These are phyloP conservation scores for Erebia aethiops DNA, from an alignment of 2,888 invertebrate genomes.

Conservation along the genomic window DNA sequence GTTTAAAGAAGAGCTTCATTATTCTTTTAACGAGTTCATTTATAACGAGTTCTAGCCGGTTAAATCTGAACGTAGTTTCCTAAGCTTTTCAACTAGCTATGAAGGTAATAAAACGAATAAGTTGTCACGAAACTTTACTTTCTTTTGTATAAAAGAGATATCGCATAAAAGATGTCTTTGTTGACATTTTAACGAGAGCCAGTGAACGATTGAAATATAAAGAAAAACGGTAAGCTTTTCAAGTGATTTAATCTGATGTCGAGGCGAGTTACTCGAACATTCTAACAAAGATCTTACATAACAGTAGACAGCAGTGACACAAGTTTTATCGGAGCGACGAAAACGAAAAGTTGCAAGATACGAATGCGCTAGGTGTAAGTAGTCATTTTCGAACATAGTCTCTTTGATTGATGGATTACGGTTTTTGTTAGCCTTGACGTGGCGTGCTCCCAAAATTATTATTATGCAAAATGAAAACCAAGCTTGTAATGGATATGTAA, in stretches of 20 bases:
- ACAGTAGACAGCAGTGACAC: slow-evolving; percentile 4
- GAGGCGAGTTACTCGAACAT: slow-evolving; percentile 12
- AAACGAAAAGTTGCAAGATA: slow-evolving; percentile 25
- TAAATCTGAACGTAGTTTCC: neutral
- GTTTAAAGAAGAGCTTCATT: too few relatives aligned
- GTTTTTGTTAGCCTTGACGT: neutral
- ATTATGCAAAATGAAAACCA: too few relatives aligned
- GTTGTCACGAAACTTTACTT: slow-evolving; percentile 3
- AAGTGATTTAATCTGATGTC: slow-evolving; percentile 22
- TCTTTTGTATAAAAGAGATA: neutral
- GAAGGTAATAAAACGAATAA: neutral
- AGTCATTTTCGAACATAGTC: neutral
- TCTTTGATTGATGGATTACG: neutral
- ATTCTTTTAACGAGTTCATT: too few relatives aligned
- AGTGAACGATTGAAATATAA: slow-evolving; percentile 12
- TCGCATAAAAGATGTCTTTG: slow-evolving; percentile 10
- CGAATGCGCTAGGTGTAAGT: slow-evolving; percentile 23
- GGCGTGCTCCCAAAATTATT: neutral
- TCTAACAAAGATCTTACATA: slow-evolving; percentile 17
- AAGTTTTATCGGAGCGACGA: slow-evolving; percentile 18
- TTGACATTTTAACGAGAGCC: slow-evolving; percentile 19
- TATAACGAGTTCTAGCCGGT: too few relatives aligned
- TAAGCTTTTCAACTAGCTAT: slow-evolving; percentile 1
- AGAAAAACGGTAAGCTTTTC: slow-evolving; percentile 20
- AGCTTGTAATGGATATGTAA: too few relatives aligned